Conservation (phyloP, 2,113 vertebrate genomes). For the Seriola rivoliana region DNA sequence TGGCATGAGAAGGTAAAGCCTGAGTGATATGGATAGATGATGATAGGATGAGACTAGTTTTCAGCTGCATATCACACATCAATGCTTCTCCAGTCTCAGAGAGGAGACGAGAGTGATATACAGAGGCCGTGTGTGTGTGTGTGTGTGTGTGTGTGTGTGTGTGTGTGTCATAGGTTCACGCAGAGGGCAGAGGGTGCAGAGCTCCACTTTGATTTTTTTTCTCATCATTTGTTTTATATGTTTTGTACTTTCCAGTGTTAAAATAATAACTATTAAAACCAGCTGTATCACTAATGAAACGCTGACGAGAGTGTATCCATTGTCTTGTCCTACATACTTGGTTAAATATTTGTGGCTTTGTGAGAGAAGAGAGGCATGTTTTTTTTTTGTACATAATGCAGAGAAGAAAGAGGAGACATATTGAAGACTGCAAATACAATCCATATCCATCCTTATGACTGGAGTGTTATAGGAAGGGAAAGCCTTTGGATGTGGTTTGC, state of each 20-base stretch:
- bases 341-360: slow-evolving; percentile 61
- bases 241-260: slow-evolving; percentile 44
- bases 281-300: slow-evolving; percentile 55
- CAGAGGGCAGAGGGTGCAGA: slow-evolving; percentile 55
- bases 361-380: slow-evolving; percentile 21
- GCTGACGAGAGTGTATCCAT: slow-evolving; percentile 24
- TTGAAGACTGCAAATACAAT: slow-evolving; percentile 36
- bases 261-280: slow-evolving; percentile 56
- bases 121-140: slow-evolving; percentile 27
- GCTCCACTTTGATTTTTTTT: slow-evolving; percentile 53
- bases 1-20: slow-evolving; percentile 21
- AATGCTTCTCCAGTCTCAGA: slow-evolving; percentile 39
- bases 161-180: slow-evolving; percentile 71
- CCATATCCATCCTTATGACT: slow-evolving; percentile 30
- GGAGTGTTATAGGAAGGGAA: slow-evolving; percentile 34
- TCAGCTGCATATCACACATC: slow-evolving; percentile 58
- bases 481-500: slow-evolving; percentile 54
- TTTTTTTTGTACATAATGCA: slow-evolving; percentile 1
- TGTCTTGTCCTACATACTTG: slow-evolving; percentile 57
- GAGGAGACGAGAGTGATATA: slow-evolving; percentile 38
- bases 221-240: slow-evolving; percentile 28
- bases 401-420: slow-evolving; percentile 16
- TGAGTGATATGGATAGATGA: slow-evolving; percentile 38
- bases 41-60: slow-evolving; percentile 52
- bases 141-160: slow-evolving; percentile 33